Evolutionary conservation across 2,888 invertebrate species (phyloP).

Genomic region (Choristoneura rosaceana): DNA sequence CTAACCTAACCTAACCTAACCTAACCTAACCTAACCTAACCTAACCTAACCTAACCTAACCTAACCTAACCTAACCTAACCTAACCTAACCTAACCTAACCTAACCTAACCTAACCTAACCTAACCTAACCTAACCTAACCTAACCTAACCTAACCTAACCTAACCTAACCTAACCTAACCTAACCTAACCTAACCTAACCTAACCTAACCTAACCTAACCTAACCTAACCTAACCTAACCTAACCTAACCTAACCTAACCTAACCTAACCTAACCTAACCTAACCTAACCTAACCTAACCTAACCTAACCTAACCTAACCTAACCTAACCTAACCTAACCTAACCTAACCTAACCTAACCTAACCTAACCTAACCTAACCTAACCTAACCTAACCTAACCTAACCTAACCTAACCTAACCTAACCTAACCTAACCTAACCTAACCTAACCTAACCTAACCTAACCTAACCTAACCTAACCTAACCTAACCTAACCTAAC

Average conservation of each 20-base stretch:
- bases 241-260: slow-evolving; percentile 42
- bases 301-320: slow-evolving; percentile 38
- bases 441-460: too few relatives aligned
- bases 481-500: slow-evolving; percentile 39
- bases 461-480: background rate
- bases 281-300: slow-evolving; percentile 42
- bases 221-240: slow-evolving; percentile 43
- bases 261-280: slow-evolving; percentile 42
- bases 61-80: slow-evolving; percentile 19
- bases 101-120: slow-evolving; percentile 33
- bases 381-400: too few relatives aligned
- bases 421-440: too few relatives aligned
- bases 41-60: slow-evolving; percentile 32
- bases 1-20: too few relatives aligned
- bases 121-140: slow-evolving; percentile 13
- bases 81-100: background rate
- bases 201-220: slow-evolving; percentile 40
- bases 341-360: slow-evolving; percentile 37
- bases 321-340: slow-evolving; percentile 43
- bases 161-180: slow-evolving; percentile 25
- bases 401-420: too few relatives aligned
- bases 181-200: slow-evolving; percentile 33
- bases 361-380: slow-evolving; percentile 29
- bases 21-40: too few relatives aligned
- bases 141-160: slow-evolving; percentile 43